Percentiles rank a stretch among this genome's conserved stretches.
Evolutionary conservation across 1,140 invertebrate species (phyloP).

Genomic region (Drosophila novamexicana): DNA sequence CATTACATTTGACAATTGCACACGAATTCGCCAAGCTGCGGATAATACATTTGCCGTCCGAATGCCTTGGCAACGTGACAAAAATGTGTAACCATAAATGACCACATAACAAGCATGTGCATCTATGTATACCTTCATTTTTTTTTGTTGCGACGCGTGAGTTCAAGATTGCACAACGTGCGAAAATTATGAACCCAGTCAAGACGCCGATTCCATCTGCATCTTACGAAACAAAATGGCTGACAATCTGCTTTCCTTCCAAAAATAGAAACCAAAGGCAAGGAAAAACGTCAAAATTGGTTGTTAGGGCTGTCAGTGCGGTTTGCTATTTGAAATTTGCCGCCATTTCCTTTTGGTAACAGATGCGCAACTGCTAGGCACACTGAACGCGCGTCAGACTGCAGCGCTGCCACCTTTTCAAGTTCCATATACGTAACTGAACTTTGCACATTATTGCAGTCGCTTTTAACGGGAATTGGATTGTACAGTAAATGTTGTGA

Average conservation of each 20-base stretch:
- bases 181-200: too few species aligned
- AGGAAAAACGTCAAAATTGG: too few species aligned
- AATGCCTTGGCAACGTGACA: conserved; percentile 48
- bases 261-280: too few species aligned
- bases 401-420: conserved; percentile 34
- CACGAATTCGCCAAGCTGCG: conserved; percentile 21
- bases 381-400: neutral
- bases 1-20: conserved; percentile 33
- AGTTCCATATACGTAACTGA: neutral
- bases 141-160: too few species aligned
- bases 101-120: conserved; percentile 1
- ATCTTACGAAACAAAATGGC: too few species aligned
- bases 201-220: too few species aligned
- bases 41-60: conserved; percentile 28
- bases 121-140: neutral
- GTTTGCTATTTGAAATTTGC: neutral
- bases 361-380: conserved; percentile 6
- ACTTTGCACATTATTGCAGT: neutral
- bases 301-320: too few species aligned
- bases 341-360: neutral
- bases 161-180: too few species aligned
- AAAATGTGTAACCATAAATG: conserved; percentile 34
- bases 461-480: neutral
- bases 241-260: too few species aligned
- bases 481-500: neutral